Evolutionary conservation across 2,113 vertebrate genomes (phyloP).

Genomic region (Machaerirhynchus nigripectus): DNA sequence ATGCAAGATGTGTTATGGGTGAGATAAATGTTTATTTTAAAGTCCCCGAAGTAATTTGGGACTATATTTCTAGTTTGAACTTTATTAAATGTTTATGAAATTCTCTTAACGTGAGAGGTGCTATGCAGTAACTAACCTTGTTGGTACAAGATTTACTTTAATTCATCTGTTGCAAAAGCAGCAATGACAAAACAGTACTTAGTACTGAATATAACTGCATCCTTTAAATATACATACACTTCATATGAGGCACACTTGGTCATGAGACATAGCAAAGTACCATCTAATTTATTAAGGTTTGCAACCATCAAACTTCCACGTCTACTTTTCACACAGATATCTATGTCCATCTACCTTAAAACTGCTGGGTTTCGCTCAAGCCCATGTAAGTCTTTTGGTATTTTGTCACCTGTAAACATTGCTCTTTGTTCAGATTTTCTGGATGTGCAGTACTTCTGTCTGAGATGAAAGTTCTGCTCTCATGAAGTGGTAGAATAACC

Average conservation of each 20-base stretch:
- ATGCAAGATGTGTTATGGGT: background rate
- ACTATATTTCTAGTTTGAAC: background rate
- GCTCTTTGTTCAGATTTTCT: background rate
- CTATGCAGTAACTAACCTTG: background rate
- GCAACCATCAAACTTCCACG: background rate
- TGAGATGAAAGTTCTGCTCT: background rate
- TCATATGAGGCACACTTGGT: background rate
- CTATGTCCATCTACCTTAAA: background rate
- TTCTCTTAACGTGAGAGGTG: background rate
- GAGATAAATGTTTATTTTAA: background rate
- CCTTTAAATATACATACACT: background rate
- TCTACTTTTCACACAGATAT: background rate
- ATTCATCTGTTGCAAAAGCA: background rate
- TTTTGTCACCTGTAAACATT: background rate
- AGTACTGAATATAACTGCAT: background rate
- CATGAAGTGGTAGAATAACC: background rate
- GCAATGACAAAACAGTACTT: background rate
- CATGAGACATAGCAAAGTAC: background rate
- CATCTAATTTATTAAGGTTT: background rate
- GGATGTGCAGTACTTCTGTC: background rate
- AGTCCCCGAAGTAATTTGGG: background rate
- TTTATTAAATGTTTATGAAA: background rate
- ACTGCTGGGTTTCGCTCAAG: rapidly evolving
- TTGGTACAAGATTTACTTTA: background rate
- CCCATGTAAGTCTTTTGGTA: background rate